Evolutionary conservation across 1,140 invertebrate species (phyloP).

Genomic region (Araneus ventricosus): DNA sequence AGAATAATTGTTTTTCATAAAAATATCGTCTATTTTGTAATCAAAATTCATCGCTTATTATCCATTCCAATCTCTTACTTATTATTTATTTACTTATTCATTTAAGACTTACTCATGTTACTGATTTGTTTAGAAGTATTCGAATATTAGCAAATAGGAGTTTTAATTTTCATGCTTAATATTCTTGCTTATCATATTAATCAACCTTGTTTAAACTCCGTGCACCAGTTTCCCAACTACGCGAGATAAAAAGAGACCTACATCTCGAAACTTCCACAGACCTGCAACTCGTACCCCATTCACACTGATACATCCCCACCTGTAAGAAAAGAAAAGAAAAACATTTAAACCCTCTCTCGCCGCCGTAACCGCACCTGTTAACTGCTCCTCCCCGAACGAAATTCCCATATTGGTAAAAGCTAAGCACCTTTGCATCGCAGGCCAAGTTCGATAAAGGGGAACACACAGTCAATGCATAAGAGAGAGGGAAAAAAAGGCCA

Average conservation of each 20-base stretch:
- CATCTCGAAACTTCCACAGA: neutral
- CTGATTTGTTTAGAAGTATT: no score
- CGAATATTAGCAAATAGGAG: no score
- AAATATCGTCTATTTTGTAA: no score
- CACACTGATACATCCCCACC: neutral
- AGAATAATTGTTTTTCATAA: no score
- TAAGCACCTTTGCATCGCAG: neutral
- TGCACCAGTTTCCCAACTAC: no score
- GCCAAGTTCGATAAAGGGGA: conserved; percentile 23
- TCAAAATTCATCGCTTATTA: no score
- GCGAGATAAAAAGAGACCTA: neutral
- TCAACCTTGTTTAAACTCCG: no score
- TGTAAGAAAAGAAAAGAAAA: neutral
- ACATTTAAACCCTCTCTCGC: conserved; percentile 32
- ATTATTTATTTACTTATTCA: no score
- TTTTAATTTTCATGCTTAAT: no score
- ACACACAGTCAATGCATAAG: neutral
- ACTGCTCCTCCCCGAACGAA: conserved; percentile 11
- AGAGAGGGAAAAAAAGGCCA: neutral
- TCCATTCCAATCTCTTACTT: no score
- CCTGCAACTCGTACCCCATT: neutral
- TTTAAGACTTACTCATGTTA: no score
- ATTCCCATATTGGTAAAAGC: conserved; percentile 51
- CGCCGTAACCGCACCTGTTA: conserved; percentile 41
- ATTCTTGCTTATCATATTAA: no score